Conservation (phyloP, 2,113 vertebrate genomes). For the Periophthalmus modestus region DNA sequence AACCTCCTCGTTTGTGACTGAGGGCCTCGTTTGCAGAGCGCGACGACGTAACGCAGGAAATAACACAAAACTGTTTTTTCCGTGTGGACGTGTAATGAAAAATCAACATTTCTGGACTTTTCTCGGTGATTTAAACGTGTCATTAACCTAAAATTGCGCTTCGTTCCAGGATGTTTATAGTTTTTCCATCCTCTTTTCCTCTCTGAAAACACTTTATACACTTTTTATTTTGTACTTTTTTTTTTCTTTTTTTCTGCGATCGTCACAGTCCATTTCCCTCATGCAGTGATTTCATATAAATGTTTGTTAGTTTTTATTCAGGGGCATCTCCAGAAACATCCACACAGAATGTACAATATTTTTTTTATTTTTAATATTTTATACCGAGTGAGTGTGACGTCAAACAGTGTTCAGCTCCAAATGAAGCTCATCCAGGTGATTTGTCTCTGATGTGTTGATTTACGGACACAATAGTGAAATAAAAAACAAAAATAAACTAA, state of each 20-base stretch:
- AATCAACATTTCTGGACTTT: too few relatives aligned
- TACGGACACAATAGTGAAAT: too few relatives aligned
- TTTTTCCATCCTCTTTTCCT: neutral
- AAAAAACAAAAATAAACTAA: too few relatives aligned
- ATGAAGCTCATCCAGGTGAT: too few relatives aligned
- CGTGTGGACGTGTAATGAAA: too few relatives aligned
- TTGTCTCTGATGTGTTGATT: too few relatives aligned
- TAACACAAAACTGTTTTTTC: neutral
- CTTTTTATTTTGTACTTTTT: neutral
- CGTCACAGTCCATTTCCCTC: neutral
- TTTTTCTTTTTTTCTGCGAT: neutral
- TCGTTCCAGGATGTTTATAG: neutral
- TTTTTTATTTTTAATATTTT: too few relatives aligned
- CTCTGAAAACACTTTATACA: neutral
- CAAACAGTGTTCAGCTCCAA: too few relatives aligned
- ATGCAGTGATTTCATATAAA: neutral
- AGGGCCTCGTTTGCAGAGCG: slow-evolving; percentile 11
- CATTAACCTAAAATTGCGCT: neutral
- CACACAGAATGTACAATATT: too few relatives aligned
- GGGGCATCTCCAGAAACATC: neutral
- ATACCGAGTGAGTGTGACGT: too few relatives aligned
- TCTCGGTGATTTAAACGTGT: too few relatives aligned
- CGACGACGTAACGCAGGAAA: slow-evolving; percentile 29
- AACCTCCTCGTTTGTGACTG: slow-evolving; percentile 38
- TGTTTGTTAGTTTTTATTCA: neutral